Evolutionary conservation across 64 coral and sea anemone genomes (phyloP).

Genomic region (Anthopleura sola): DNA sequence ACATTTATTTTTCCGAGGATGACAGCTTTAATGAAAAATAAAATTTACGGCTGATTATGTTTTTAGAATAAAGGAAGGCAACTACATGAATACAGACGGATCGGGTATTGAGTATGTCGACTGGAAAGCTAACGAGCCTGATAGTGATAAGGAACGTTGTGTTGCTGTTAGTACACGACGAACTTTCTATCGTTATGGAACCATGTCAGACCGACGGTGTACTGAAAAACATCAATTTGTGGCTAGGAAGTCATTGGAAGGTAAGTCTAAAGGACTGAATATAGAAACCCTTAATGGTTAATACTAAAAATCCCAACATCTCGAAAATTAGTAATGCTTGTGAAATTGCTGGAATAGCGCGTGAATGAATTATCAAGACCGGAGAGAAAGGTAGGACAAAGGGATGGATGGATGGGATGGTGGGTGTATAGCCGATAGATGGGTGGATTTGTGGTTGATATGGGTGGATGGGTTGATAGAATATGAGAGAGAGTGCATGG

Average conservation of each 20-base stretch:
- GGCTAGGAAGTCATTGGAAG: constrained; percentile 66
- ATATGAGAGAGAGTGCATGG: no score
- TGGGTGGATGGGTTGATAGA: background rate
- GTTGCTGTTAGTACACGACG: constrained; percentile 42
- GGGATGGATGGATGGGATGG: no score
- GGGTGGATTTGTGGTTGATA: background rate
- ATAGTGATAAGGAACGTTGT: constrained; percentile 43
- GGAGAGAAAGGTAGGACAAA: background rate
- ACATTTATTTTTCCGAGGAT: no score
- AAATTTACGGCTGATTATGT: background rate
- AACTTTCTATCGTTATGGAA: constrained; percentile 45
- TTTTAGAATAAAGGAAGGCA: constrained; percentile 51
- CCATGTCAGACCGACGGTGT: constrained; percentile 70
- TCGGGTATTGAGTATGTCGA: constrained; percentile 65
- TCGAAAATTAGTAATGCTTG: no score
- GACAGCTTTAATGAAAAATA: no score
- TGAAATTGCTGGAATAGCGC: no score
- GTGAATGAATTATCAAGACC: background rate
- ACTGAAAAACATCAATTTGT: constrained; percentile 70
- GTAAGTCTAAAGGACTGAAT: constrained; percentile 27
- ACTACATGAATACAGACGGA: constrained; percentile 61
- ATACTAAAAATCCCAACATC: no score
- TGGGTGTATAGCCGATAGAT: no score
- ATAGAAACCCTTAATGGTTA: no score
- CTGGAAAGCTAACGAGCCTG: constrained; percentile 71